phyloP scores from a whole-genome alignment of 2,888 invertebrate species.

The Drosophila colorata region DNA sequence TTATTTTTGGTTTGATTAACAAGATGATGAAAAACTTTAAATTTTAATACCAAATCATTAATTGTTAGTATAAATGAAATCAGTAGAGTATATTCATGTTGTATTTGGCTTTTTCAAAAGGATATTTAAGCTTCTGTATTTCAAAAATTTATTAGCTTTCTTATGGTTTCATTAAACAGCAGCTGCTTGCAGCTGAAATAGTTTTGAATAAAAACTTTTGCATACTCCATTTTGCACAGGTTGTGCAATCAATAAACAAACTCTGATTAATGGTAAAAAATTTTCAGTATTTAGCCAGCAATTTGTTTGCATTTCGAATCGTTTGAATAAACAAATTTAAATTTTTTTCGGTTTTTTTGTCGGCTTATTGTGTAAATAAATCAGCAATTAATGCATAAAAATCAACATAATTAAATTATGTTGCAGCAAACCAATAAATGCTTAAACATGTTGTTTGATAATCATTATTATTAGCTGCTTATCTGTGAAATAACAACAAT shows the following conservation, averaged over 20 bases:
- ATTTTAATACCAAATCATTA: not conserved
- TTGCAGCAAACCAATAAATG: constrained; percentile 28
- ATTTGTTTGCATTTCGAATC: constrained; percentile 19
- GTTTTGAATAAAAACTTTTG: constrained; percentile 22
- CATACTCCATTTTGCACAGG: not conserved
- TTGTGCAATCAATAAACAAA: constrained; percentile 35
- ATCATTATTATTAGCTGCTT: constrained; percentile 34
- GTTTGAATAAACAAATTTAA: constrained; percentile 14
- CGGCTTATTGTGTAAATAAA: constrained; percentile 47
- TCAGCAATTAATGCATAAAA: constrained; percentile 59
- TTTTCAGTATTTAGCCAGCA: constrained; percentile 18
- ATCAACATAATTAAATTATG: constrained; percentile 71
- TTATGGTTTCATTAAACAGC: not conserved
- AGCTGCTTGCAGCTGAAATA: constrained; percentile 16
- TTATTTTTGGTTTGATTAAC: too few species aligned
- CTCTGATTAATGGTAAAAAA: constrained; percentile 27
- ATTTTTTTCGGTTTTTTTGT: constrained; percentile 20
- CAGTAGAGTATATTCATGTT: too few species aligned
- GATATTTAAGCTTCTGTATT: not conserved
- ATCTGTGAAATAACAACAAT: not conserved
- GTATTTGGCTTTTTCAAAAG: not conserved
- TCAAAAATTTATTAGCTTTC: not conserved
- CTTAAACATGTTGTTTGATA: constrained; percentile 26
- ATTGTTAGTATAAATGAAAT: too few species aligned
- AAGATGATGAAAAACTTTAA: not conserved